Conservation (phyloP, 2,113 vertebrate genomes). For the Xenopus tropicalis region DNA sequence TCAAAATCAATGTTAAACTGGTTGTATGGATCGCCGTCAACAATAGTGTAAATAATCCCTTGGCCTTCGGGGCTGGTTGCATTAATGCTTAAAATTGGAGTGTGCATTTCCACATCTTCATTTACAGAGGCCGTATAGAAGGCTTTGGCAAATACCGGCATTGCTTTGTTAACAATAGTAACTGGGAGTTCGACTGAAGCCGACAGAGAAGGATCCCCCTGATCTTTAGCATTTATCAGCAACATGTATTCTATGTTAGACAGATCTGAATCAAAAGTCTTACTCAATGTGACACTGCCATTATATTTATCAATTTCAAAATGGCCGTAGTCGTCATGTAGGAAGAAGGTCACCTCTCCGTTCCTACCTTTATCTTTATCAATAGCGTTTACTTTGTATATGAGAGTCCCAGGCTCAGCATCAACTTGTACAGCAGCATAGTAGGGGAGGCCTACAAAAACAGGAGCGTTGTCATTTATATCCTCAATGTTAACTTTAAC, state of each 20-base stretch:
- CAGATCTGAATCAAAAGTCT: slow-evolving; percentile 87
- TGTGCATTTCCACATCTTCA: slow-evolving; percentile 84
- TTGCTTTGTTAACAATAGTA: slow-evolving; percentile 95
- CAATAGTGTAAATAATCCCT: slow-evolving; percentile 91
- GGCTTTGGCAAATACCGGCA: slow-evolving; percentile 94
- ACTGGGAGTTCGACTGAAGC: slow-evolving; percentile 83
- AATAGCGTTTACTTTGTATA: slow-evolving; percentile 84
- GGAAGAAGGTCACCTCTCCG: slow-evolving; percentile 84
- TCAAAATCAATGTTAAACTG: slow-evolving; percentile 95
- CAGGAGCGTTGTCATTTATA: slow-evolving; percentile 87
- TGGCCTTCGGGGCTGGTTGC: slow-evolving; percentile 94
- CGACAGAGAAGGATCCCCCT: slow-evolving; percentile 80
- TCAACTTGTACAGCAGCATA: slow-evolving; percentile 95
- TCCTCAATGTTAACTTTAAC: slow-evolving; percentile 88
- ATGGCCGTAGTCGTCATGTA: slow-evolving; percentile 87
- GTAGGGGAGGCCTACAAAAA: slow-evolving; percentile 93
- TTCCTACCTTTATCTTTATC: slow-evolving; percentile 90
- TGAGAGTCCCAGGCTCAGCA: slow-evolving; percentile 81
- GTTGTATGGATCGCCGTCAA: slow-evolving; percentile 82
- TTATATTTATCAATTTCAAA: slow-evolving; percentile 85
- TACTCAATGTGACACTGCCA: slow-evolving; percentile 81
- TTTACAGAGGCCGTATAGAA: slow-evolving; percentile 86
- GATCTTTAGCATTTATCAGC: slow-evolving; percentile 82
- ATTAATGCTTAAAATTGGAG: slow-evolving; percentile 87
- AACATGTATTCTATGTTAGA: slow-evolving; percentile 90